Evolutionary conservation across 1,140 invertebrate genomes (phyloP).

Genomic region (Sesamia nonagrioides): DNA sequence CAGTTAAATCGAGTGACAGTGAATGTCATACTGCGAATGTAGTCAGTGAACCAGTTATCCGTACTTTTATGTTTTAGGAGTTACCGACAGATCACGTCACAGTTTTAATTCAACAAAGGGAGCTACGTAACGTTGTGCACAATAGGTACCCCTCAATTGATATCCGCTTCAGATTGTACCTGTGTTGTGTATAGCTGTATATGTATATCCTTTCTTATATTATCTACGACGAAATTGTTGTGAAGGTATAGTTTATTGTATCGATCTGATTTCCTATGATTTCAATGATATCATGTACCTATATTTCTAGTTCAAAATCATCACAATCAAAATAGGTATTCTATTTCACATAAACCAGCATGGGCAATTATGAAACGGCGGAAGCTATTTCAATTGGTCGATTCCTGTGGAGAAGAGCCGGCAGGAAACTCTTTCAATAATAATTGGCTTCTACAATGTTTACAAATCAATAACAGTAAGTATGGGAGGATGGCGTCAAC

Average conservation of each 20-base stretch:
- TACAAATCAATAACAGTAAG: no score
- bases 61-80: constrained; percentile 43
- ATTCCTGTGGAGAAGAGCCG: no score
- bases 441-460: no score
- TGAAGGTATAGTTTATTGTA: background rate
- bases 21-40: constrained; percentile 42
- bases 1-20: constrained; percentile 40
- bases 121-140: background rate
- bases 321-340: no score
- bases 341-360: no score
- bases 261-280: no score
- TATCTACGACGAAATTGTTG: background rate
- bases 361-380: no score
- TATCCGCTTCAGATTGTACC: constrained; percentile 1
- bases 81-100: constrained; percentile 10
- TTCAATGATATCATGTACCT: no score
- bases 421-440: no score
- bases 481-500: no score
- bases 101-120: constrained; percentile 40
- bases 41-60: constrained; percentile 35
- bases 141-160: constrained; percentile 10
- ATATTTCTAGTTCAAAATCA: no score
- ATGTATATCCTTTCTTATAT: background rate
- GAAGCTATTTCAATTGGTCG: no score
- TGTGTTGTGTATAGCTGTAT: background rate